Conservation (phyloP, 2,888 invertebrate genomes). For the Didymodactylos carnosus region DNA sequence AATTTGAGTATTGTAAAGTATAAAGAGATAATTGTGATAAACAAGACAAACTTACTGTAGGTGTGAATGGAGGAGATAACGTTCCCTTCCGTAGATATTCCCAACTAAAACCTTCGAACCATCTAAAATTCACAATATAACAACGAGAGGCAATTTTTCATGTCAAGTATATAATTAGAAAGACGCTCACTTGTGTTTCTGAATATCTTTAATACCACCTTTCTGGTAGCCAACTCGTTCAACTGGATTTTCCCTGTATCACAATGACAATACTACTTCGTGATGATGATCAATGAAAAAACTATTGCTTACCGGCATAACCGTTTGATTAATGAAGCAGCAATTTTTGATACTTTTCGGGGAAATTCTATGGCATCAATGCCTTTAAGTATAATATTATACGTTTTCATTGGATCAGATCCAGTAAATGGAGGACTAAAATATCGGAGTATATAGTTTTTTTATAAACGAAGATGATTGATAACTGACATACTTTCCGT, state of each 20-base stretch:
- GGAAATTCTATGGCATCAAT: constrained; percentile 96
- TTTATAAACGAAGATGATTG: too few species aligned
- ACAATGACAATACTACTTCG: not conserved
- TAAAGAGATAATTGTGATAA: too few species aligned
- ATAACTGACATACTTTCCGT: constrained; percentile 45
- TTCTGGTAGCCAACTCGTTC: constrained; percentile 86
- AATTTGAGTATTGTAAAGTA: too few species aligned
- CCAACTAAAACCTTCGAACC: constrained; percentile 99
- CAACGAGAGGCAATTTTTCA: not conserved
- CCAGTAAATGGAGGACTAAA: constrained; percentile 65
- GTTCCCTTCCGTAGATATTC: constrained; percentile 69
- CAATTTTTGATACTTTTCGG: constrained; percentile 72
- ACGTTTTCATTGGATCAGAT: constrained; percentile 94
- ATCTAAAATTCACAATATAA: constrained; percentile 38
- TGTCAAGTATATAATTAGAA: too few species aligned
- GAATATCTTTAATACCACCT: constrained; percentile 86
- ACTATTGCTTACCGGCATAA: constrained; percentile 44
- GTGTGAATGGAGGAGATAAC: constrained; percentile 71
- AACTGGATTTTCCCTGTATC: constrained; percentile 71
- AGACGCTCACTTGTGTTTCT: constrained; percentile 68
- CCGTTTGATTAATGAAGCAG: constrained; percentile 80
- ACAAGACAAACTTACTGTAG: constrained; percentile 39
- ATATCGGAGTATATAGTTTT: not conserved
- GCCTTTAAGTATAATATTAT: constrained; percentile 92
- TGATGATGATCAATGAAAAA: too few species aligned